These are phyloP conservation scores for Bergia puertoricense DNA, from an alignment of 92 coral and sea anemone species.

Conservation along the genomic window DNA sequence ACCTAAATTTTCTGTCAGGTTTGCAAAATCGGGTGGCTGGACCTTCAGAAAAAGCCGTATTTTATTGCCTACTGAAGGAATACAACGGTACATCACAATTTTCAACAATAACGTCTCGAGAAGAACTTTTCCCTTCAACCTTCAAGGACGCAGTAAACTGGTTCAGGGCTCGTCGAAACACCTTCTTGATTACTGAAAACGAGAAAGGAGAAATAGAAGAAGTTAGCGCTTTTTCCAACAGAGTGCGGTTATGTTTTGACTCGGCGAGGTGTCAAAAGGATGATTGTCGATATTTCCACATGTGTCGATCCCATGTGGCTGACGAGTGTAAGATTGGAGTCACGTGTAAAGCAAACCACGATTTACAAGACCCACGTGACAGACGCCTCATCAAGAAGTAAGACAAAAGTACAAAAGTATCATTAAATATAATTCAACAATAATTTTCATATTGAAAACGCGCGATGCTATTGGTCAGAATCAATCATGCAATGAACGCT, in stretches of 20 bases:
- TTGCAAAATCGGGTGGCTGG: neutral
- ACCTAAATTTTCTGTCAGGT: neutral
- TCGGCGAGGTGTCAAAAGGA: constrained; percentile 46
- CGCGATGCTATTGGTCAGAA: too few relatives aligned
- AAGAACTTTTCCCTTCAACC: constrained; percentile 56
- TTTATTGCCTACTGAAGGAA: constrained; percentile 47
- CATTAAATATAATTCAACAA: too few relatives aligned
- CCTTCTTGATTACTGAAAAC: constrained; percentile 58
- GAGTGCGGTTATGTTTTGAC: constrained; percentile 67
- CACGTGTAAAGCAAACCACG: constrained; percentile 28
- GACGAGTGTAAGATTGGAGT: constrained; percentile 35
- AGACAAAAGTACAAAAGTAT: too few relatives aligned
- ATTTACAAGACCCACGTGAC: constrained; percentile 14
- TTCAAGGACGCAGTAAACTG: constrained; percentile 57
- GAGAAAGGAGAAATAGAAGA: constrained; percentile 63
- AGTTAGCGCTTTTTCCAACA: constrained; percentile 51
- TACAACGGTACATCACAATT: constrained; percentile 59
- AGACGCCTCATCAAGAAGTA: constrained; percentile 27
- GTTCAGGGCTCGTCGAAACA: constrained; percentile 54
- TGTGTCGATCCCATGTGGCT: constrained; percentile 43
- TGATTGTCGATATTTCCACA: constrained; percentile 53
- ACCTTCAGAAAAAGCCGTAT: constrained; percentile 52
- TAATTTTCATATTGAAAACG: too few relatives aligned
- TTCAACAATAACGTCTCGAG: constrained; percentile 51
- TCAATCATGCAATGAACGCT: too few relatives aligned